Evolutionary conservation across 2,113 vertebrate genomes (phyloP).

Genomic region (Sula dactylatra): DNA sequence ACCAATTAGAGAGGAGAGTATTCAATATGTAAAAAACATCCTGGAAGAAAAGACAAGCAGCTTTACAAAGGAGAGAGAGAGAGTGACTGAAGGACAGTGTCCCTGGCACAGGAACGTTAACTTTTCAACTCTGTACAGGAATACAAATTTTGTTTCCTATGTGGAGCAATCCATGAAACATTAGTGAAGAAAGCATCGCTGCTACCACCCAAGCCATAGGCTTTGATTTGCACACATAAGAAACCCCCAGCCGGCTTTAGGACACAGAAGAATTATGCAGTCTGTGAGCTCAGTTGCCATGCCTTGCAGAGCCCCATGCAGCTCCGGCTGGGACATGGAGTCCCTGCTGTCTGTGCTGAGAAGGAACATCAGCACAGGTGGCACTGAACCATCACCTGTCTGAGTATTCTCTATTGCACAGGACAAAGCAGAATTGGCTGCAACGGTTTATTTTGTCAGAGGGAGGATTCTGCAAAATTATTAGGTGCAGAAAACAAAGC

Average conservation of each 20-base stretch:
- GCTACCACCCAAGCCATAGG: background rate
- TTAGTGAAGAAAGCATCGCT: background rate
- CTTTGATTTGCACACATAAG: background rate
- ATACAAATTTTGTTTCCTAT: background rate
- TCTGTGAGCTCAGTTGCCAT: background rate
- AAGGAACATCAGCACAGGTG: background rate
- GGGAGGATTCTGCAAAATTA: background rate
- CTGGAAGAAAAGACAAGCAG: background rate
- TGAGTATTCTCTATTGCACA: background rate
- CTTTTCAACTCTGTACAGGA: background rate
- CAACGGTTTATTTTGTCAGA: background rate
- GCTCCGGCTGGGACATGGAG: fast-evolving
- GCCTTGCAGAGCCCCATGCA: background rate
- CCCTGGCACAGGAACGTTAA: background rate
- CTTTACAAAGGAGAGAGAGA: background rate
- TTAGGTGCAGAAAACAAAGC: background rate
- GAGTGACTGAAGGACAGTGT: background rate
- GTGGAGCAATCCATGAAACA: background rate
- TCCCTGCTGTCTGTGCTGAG: fast-evolving
- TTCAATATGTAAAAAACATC: background rate
- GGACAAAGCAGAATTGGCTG: background rate
- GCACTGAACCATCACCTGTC: background rate
- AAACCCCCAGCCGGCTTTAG: background rate
- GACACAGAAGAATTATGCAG: background rate
- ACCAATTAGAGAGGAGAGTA: background rate